Evolutionary conservation across 2,888 invertebrate genomes (phyloP).

Genomic region (Ceramica pisi): DNA sequence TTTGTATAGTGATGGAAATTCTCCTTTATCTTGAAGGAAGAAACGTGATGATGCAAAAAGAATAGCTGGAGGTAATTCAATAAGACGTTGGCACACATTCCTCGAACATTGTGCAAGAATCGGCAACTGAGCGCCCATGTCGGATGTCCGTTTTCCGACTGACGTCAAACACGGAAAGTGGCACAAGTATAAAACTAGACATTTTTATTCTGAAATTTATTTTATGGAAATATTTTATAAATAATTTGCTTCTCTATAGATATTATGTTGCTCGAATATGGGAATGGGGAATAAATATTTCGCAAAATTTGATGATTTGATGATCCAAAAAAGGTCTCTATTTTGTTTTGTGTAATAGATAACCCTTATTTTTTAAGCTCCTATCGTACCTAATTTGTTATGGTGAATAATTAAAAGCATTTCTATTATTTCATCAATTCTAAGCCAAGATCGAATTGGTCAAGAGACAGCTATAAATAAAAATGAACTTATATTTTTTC

Average conservation of each 20-base stretch:
- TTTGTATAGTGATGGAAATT: neutral
- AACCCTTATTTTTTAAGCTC: too few species aligned
- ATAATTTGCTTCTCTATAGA: neutral
- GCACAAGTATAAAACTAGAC: constrained; percentile 45
- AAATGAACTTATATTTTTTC: too few species aligned
- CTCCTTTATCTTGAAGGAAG: neutral
- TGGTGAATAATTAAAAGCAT: too few species aligned
- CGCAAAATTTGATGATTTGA: too few species aligned
- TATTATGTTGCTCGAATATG: neutral
- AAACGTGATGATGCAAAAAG: neutral
- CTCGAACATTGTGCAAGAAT: constrained; percentile 50
- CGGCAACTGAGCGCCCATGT: constrained; percentile 19
- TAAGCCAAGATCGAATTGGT: too few species aligned
- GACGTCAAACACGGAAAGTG: constrained; percentile 50
- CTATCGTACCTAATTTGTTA: too few species aligned
- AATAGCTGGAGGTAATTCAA: constrained; percentile 6
- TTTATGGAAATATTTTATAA: neutral
- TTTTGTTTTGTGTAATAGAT: too few species aligned
- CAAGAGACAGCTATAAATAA: too few species aligned
- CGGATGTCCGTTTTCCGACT: constrained; percentile 61
- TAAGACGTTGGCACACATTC: constrained; percentile 6
- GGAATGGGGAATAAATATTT: neutral
- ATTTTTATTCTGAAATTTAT: constrained; percentile 26
- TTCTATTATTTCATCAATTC: too few species aligned
- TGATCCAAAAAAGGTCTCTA: too few species aligned